phyloP scores from a whole-genome alignment of 2,888 invertebrate species.

The Selenia dentaria region DNA sequence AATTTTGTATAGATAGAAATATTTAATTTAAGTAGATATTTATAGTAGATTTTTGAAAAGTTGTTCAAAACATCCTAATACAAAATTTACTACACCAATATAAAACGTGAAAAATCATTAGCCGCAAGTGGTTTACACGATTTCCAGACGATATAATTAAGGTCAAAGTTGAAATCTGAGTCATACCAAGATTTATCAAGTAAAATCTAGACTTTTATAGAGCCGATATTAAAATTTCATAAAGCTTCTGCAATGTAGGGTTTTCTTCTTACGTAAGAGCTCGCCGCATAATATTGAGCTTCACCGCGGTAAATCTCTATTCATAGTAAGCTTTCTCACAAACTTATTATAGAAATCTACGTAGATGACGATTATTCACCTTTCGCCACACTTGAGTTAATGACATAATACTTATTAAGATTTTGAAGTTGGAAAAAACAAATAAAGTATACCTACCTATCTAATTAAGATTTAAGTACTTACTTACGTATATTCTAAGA shows the following conservation, averaged over 20 bases:
- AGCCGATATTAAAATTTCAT: conserved; percentile 70
- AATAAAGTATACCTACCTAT: too few relatives aligned
- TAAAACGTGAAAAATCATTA: conserved; percentile 13
- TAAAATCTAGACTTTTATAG: conserved; percentile 49
- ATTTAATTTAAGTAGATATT: too few relatives aligned
- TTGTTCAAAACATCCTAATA: too few relatives aligned
- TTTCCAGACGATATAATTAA: conserved; percentile 21
- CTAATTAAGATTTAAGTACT: too few relatives aligned
- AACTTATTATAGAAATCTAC: conserved; percentile 47
- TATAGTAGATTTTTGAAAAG: too few relatives aligned
- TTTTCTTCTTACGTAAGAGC: conserved; percentile 61
- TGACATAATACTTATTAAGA: too few relatives aligned
- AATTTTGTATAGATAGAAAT: too few relatives aligned
- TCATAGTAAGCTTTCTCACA: conserved; percentile 44
- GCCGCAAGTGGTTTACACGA: conserved; percentile 19
- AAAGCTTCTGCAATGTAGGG: conserved; percentile 61
- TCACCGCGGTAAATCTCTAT: conserved; percentile 58
- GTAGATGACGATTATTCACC: conserved; percentile 24
- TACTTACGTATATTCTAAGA: too few relatives aligned
- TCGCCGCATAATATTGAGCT: conserved; percentile 65
- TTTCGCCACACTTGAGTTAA: conserved; percentile 3
- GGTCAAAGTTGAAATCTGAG: conserved; percentile 19
- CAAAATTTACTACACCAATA: too few relatives aligned
- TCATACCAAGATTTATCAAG: conserved; percentile 35
- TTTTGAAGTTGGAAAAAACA: too few relatives aligned